A percentile compares a stretch with the other conserved stretches of the same genome.
Evolutionary conservation across 2,797 vertebrate genomes (phyloP).

Genomic region (Discoglossus pictus): DNA sequence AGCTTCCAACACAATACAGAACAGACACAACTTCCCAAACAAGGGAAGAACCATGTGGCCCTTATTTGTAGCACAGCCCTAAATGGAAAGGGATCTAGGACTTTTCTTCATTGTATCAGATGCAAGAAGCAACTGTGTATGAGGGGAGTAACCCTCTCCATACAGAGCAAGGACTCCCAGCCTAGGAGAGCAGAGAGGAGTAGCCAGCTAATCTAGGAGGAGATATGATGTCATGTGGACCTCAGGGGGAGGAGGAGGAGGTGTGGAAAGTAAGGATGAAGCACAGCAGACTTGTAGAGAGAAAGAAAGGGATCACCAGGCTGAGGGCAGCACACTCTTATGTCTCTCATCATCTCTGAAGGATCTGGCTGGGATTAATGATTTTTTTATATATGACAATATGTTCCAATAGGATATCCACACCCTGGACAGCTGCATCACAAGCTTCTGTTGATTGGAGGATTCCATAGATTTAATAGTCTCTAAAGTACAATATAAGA

Average conservation of each 20-base stretch:
- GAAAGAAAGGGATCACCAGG: not conserved
- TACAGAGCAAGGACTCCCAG: slow-evolving; percentile 40
- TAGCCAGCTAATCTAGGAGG: slow-evolving; percentile 27
- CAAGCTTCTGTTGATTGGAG: not conserved
- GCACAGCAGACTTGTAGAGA: not conserved
- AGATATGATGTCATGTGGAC: slow-evolving; percentile 45
- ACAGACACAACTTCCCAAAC: slow-evolving; percentile 25
- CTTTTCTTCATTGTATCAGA: not conserved
- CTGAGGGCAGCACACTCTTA: not conserved
- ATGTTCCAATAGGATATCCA: not conserved
- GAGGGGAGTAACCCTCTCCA: too few relatives aligned
- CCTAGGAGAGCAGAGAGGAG: slow-evolving; percentile 27
- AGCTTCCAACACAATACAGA: not conserved
- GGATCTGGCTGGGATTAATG: not conserved
- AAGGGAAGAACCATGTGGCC: slow-evolving; percentile 4
- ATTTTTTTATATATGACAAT: not conserved
- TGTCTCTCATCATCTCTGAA: slow-evolving; percentile 17
- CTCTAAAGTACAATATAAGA: not conserved
- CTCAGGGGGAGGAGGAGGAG: slow-evolving; percentile 41
- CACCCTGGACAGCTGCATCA: slow-evolving; percentile 5
- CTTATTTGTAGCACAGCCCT: slow-evolving; percentile 23
- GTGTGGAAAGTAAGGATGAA: slow-evolving; percentile 35
- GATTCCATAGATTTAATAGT: too few relatives aligned
- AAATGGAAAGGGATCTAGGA: slow-evolving; percentile 19
- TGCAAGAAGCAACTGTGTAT: not conserved